phyloP scores from a whole-genome alignment of 2,888 invertebrate genomes.

The Graphium colonna region DNA sequence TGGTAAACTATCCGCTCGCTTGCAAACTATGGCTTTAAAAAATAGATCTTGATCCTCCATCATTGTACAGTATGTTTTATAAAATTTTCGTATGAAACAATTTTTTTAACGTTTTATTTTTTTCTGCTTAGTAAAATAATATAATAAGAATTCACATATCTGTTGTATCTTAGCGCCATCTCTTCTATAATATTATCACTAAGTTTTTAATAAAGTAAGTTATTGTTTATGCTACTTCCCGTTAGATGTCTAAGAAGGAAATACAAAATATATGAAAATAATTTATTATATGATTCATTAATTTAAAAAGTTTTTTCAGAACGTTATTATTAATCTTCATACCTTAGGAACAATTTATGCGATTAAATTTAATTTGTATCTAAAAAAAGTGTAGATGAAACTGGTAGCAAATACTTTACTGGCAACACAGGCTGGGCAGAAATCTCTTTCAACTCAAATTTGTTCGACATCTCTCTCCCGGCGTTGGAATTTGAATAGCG shows the following conservation, averaged over 20 bases:
- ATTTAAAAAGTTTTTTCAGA: background rate
- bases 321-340: too few relatives aligned
- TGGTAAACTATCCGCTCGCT: too few relatives aligned
- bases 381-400: slow-evolving; percentile 2
- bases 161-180: too few relatives aligned
- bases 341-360: background rate
- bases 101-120: too few relatives aligned
- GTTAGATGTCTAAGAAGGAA: slow-evolving; percentile 35
- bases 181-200: too few relatives aligned
- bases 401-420: slow-evolving; percentile 1
- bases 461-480: slow-evolving; percentile 24
- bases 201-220: background rate
- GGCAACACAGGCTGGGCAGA: slow-evolving; percentile 62
- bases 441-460: slow-evolving; percentile 30
- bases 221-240: slow-evolving; percentile 33
- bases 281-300: background rate
- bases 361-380: background rate
- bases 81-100: too few relatives aligned
- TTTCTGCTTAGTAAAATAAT: too few relatives aligned
- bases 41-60: too few relatives aligned
- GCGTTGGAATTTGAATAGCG: slow-evolving; percentile 34
- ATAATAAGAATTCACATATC: too few relatives aligned
- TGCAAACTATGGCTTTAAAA: too few relatives aligned
- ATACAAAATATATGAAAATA: background rate
- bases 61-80: too few relatives aligned